phyloP scores from a whole-genome alignment of 2,113 vertebrate species.

The Melanerpes formicivorus region DNA sequence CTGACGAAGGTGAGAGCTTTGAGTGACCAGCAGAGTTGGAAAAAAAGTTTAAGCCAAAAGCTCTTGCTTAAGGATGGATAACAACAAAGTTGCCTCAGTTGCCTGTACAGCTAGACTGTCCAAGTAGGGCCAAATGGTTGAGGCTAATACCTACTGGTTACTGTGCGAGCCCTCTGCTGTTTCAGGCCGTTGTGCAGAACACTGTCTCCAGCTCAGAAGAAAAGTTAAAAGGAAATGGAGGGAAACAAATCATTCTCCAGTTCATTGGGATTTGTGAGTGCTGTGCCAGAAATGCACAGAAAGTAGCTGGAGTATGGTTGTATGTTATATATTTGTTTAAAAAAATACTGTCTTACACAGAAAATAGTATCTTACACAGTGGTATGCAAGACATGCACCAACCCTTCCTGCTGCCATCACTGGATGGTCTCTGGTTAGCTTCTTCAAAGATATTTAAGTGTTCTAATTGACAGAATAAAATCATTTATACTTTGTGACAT shows the following conservation, averaged over 20 bases:
- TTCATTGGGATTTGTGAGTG: background rate
- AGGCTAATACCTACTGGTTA: background rate
- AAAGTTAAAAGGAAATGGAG: background rate
- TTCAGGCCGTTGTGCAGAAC: background rate
- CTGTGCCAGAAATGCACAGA: background rate
- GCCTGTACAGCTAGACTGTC: accelerated
- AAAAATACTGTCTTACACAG: background rate
- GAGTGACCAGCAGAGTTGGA: background rate
- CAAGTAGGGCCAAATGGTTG: background rate
- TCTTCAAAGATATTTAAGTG: background rate
- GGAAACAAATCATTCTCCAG: background rate
- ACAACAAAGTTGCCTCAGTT: background rate
- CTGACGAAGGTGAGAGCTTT: accelerated
- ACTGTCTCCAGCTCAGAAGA: background rate
- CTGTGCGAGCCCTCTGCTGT: background rate
- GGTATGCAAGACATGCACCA: background rate
- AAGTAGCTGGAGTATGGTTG: background rate
- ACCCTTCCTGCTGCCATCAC: background rate
- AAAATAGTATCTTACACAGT: background rate
- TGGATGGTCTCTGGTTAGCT: background rate
- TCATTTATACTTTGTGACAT: background rate
- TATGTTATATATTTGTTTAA: background rate
- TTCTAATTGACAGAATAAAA: conserved; percentile 3
- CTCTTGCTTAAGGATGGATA: background rate
- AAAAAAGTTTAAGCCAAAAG: background rate